phyloP scores from a whole-genome alignment of 2,113 vertebrate genomes.

The Euleptes europaea region DNA sequence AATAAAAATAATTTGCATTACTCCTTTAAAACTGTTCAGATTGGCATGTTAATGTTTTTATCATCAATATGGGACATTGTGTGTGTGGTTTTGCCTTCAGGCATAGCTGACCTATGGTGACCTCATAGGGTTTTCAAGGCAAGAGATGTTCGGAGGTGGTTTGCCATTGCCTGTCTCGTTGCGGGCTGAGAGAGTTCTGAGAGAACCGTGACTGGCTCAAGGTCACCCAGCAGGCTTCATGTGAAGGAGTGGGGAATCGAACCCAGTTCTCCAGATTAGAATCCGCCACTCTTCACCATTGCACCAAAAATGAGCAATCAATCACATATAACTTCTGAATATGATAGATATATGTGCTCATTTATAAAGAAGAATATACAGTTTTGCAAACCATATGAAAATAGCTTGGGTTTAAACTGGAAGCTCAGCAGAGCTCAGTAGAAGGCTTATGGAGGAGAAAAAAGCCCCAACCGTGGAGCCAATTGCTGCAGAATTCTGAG shows the following conservation, averaged over 20 bases:
- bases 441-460: neutral
- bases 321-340: neutral
- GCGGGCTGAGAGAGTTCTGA: too few species aligned
- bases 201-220: too few species aligned
- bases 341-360: neutral
- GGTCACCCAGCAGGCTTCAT: too few species aligned
- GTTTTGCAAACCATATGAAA: constrained; percentile 17
- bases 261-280: too few species aligned
- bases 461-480: neutral
- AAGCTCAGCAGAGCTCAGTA: neutral
- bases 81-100: too few species aligned
- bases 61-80: constrained; percentile 16
- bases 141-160: too few species aligned
- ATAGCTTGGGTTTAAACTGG: constrained; percentile 1
- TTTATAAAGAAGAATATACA: neutral
- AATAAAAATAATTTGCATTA: constrained; percentile 26
- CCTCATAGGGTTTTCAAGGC: too few species aligned
- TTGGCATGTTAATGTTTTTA: constrained; percentile 16
- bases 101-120: too few species aligned
- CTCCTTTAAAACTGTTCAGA: neutral
- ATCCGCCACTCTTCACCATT: too few species aligned
- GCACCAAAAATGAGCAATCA: neutral
- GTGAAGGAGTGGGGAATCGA: too few species aligned
- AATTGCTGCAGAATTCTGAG: neutral
- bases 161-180: too few species aligned